Conservation (phyloP, 2,888 invertebrate species). For the Empis livida region DNA sequence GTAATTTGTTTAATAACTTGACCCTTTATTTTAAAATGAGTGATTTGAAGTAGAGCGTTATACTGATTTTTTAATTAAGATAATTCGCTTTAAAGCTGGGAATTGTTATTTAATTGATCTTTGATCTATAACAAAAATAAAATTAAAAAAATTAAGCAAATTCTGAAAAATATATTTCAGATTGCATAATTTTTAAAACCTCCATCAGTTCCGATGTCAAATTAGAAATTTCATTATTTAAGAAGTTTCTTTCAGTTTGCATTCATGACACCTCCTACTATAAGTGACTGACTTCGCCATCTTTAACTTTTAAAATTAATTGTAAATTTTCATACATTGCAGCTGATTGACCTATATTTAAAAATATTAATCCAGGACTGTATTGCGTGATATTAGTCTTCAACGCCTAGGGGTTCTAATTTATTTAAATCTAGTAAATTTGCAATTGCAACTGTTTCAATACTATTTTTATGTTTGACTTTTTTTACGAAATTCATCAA, state of each 20-base stretch:
- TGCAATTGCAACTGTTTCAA: no score
- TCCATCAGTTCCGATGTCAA: conserved; percentile 51
- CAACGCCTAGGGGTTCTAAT: no score
- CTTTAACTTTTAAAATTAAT: conserved; percentile 63
- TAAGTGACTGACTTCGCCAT: conserved; percentile 57
- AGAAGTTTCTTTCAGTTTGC: conserved; percentile 56
- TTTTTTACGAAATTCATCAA: no score
- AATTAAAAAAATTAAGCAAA: no score
- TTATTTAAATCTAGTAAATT: no score
- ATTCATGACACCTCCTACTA: conserved; percentile 62
- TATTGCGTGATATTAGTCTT: no score
- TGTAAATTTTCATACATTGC: conserved; percentile 62
- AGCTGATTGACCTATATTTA: conserved; percentile 39
- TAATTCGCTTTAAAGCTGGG: conserved; percentile 30
- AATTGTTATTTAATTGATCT: conserved; percentile 23
- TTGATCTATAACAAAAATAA: conserved; percentile 19
- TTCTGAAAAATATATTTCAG: no score
- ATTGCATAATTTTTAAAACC: no score
- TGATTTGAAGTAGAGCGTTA: conserved; percentile 85
- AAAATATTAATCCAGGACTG: conserved; percentile 23
- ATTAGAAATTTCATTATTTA: conserved; percentile 57
- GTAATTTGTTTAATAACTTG: no score
- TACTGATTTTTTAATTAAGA: conserved; percentile 57
- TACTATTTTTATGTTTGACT: no score
- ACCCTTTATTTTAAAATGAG: no score